Evolutionary conservation across 2,888 invertebrate species (phyloP).

Genomic region (Tetheella fluctuosa): DNA sequence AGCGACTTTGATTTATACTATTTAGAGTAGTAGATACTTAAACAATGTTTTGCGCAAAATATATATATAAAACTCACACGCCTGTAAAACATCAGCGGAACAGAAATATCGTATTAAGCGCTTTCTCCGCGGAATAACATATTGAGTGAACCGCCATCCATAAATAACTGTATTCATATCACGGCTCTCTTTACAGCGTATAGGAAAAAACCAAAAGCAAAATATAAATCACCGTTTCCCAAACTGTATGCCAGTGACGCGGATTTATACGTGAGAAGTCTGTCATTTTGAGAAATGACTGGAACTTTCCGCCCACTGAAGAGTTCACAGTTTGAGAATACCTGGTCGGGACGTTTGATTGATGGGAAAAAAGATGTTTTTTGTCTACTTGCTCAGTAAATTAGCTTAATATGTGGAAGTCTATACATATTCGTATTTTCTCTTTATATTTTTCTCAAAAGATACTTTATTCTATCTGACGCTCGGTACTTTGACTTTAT

Average conservation of each 20-base stretch:
- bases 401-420: neutral
- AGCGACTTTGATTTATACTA: no score
- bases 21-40: no score
- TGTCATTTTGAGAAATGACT: slow-evolving; percentile 70
- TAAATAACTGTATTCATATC: slow-evolving; percentile 60
- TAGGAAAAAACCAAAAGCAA: slow-evolving; percentile 49
- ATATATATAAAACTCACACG: neutral
- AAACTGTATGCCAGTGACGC: slow-evolving; percentile 50
- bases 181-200: slow-evolving; percentile 44
- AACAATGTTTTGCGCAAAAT: no score
- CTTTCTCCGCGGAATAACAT: slow-evolving; percentile 21
- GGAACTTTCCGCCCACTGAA: slow-evolving; percentile 53
- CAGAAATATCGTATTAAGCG: slow-evolving; percentile 12
- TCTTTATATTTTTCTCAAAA: slow-evolving; percentile 4
- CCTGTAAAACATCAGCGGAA: neutral
- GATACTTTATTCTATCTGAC: slow-evolving; percentile 12
- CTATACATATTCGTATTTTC: neutral
- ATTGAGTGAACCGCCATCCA: slow-evolving; percentile 34
- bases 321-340: slow-evolving; percentile 56
- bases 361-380: slow-evolving; percentile 40
- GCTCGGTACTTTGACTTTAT: slow-evolving; percentile 9
- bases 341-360: slow-evolving; percentile 54
- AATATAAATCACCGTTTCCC: slow-evolving; percentile 51
- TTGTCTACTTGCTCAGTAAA: neutral
- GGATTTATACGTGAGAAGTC: slow-evolving; percentile 60